Evolutionary conservation across 2,888 invertebrate genomes (phyloP).

Genomic region (Dendrolimus pini): DNA sequence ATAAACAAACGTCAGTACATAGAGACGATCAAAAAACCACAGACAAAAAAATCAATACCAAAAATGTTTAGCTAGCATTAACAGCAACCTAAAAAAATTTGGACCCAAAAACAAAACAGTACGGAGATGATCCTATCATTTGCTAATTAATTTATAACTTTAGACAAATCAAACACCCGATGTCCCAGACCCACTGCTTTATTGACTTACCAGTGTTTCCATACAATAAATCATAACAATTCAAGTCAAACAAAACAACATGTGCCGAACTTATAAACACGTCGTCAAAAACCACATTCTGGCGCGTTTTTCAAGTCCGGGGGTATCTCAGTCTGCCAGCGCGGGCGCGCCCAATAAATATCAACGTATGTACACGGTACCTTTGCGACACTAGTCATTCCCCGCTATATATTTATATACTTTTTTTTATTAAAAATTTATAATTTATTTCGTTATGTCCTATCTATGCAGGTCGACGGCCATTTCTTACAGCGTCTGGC

Average conservation of each 20-base stretch:
- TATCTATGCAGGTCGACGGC: constrained; percentile 64
- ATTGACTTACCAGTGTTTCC: constrained; percentile 76
- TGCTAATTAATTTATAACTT: not conserved
- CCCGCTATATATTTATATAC: constrained; percentile 32
- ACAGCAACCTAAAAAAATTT: constrained; percentile 26
- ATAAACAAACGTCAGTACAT: too few species aligned
- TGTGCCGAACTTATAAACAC: constrained; percentile 71
- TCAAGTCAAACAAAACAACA: constrained; percentile 75
- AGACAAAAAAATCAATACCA: too few species aligned
- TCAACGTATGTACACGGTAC: constrained; percentile 71
- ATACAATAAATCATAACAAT: constrained; percentile 77
- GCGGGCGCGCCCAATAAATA: constrained; percentile 57
- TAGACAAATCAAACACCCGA: constrained; percentile 65
- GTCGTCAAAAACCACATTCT: constrained; percentile 55
- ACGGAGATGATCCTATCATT: constrained; percentile 18
- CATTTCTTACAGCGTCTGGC: not conserved
- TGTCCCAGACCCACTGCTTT: constrained; percentile 76
- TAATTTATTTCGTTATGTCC: constrained; percentile 74
- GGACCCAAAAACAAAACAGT: constrained; percentile 64
- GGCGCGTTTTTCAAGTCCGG: constrained; percentile 50
- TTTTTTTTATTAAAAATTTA: constrained; percentile 67
- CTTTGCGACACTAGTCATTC: constrained; percentile 51
- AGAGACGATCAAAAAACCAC: too few species aligned
- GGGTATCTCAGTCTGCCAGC: constrained; percentile 54
- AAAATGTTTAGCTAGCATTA: too few species aligned